Percentiles rank a stretch among this genome's conserved stretches.
Evolutionary conservation across 2,113 vertebrate species (phyloP).

Genomic region (Okapia johnstoni): DNA sequence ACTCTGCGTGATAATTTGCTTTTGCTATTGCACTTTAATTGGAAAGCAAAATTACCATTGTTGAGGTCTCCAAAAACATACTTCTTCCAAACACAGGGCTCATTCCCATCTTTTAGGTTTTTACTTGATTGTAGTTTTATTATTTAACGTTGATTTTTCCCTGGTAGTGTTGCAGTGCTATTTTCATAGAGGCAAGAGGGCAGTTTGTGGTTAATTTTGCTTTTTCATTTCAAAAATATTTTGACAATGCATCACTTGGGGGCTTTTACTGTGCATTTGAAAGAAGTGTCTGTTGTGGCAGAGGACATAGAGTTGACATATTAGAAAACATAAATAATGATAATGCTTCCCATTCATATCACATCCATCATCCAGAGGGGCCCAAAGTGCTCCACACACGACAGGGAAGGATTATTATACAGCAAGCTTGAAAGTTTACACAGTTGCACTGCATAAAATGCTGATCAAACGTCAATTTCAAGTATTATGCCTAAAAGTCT

Average conservation of each 20-base stretch:
- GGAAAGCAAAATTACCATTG: conserved; percentile 39
- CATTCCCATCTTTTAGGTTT: conserved; percentile 12
- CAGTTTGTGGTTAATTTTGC: conserved; percentile 60
- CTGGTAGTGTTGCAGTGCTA: background rate
- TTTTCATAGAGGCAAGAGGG: conserved; percentile 34
- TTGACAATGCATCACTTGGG: conserved; percentile 50
- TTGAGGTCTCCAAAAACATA: background rate
- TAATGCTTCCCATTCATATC: conserved; percentile 15
- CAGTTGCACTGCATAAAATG: background rate
- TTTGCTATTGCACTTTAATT: conserved; percentile 41
- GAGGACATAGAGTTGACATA: conserved; percentile 37
- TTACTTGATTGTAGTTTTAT: conserved; percentile 47
- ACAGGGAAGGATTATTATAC: conserved; percentile 10
- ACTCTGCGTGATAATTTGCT: background rate
- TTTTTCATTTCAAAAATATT: conserved; percentile 63
- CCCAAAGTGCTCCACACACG: background rate
- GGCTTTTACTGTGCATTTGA: conserved; percentile 20
- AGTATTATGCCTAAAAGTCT: background rate
- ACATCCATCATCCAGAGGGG: background rate
- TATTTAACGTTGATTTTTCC: conserved; percentile 47
- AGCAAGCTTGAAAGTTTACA: background rate
- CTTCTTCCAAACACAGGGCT: background rate
- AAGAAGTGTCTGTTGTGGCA: conserved; percentile 39
- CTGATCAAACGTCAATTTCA: background rate
- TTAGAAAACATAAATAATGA: conserved; percentile 56